Evolutionary conservation across 2,888 invertebrate genomes (phyloP).

Genomic region (Archips xylosteana): DNA sequence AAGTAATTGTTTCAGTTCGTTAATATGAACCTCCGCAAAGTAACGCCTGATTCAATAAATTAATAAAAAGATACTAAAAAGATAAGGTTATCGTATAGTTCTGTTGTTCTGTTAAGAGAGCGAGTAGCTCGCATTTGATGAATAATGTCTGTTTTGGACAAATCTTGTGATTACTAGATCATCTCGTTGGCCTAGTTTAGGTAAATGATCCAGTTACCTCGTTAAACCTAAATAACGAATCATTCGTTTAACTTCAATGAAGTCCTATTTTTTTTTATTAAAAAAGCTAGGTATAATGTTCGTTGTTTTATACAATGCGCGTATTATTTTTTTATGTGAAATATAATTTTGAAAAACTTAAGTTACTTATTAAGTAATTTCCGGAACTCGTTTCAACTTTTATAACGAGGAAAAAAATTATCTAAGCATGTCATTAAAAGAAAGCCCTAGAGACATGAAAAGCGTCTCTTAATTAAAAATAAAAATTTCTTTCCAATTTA

Average conservation of each 20-base stretch:
- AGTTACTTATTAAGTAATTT: neutral
- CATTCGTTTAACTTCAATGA: neutral
- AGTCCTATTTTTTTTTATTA: no score
- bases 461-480: neutral
- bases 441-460: neutral
- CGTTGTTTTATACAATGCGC: no score
- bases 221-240: slow-evolving; percentile 14
- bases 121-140: slow-evolving; percentile 21
- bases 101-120: neutral
- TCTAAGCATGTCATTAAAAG: neutral
- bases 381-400: neutral
- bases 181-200: slow-evolving; percentile 28
- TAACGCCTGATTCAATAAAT: neutral
- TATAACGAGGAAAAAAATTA: neutral
- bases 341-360: neutral
- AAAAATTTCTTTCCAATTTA: neutral
- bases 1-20: no score
- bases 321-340: neutral
- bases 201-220: slow-evolving; percentile 10
- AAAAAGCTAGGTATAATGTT: no score
- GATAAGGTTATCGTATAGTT: neutral
- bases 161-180: slow-evolving; percentile 37
- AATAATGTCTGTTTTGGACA: slow-evolving; percentile 35
- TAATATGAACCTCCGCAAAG: no score
- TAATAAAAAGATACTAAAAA: neutral